A percentile compares a stretch with the other conserved stretches of the same genome.
These are phyloP conservation scores for Patella vulgata DNA, from an alignment of 1,140 invertebrate species.

Conservation along the genomic window DNA sequence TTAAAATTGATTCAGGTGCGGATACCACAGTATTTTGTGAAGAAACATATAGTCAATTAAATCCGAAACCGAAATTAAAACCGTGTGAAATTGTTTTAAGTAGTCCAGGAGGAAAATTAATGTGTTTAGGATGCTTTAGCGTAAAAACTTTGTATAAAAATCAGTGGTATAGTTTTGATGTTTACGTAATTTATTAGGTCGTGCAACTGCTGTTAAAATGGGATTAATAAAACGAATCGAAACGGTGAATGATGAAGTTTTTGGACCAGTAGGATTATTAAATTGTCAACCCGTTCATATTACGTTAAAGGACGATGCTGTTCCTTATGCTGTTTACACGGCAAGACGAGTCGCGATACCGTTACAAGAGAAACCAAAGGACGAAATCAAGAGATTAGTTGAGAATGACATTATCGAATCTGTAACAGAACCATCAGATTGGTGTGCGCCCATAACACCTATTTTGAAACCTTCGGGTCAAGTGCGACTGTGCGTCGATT, in stretches of 20 bases:
- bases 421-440: slow-evolving; percentile 16
- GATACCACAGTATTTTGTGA: slow-evolving; percentile 5
- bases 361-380: slow-evolving; percentile 3
- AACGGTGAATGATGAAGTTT: not conserved
- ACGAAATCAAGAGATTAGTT: slow-evolving; percentile 14
- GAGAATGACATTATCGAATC: slow-evolving; percentile 1
- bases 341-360: slow-evolving; percentile 11
- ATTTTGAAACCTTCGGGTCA: slow-evolving; percentile 22
- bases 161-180: too few species aligned
- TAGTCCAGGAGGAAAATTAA: not conserved
- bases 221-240: too few species aligned
- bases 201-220: too few species aligned
- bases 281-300: too few species aligned
- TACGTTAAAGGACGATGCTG: slow-evolving; percentile 11
- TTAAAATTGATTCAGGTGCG: slow-evolving; percentile 22
- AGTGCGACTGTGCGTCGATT: slow-evolving; percentile 35
- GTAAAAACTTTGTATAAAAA: too few species aligned
- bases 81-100: not conserved
- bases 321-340: slow-evolving; percentile 11
- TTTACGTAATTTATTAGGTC: too few species aligned
- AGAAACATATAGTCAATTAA: not conserved
- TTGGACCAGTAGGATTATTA: slow-evolving; percentile 23
- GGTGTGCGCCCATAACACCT: too few species aligned
- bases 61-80: not conserved
- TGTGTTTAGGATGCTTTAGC: not conserved